Percentiles rank a stretch among this genome's conserved stretches.
These are phyloP conservation scores for Phalacrocorax pelagicus DNA, from an alignment of 2,113 vertebrate species.

Conservation along the genomic window DNA sequence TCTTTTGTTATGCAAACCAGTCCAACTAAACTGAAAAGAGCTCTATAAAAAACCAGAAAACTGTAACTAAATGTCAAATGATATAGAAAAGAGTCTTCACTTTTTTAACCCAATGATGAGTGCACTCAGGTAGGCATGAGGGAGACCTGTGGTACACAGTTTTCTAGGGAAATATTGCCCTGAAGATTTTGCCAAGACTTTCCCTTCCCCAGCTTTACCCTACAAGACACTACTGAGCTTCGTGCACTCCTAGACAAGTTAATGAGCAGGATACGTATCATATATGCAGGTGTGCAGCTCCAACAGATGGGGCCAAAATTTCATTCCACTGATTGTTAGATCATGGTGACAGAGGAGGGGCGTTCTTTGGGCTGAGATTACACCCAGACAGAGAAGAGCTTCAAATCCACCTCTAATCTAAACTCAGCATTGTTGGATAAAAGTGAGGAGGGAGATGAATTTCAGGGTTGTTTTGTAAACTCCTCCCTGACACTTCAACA, in stretches of 20 bases:
- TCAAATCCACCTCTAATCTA: background rate
- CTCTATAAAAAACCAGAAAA: background rate
- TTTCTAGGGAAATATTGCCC: background rate
- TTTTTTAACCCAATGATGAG: background rate
- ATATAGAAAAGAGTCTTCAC: background rate
- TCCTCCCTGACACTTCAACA: background rate
- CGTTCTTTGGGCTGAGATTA: background rate
- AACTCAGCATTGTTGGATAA: background rate
- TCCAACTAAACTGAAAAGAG: background rate
- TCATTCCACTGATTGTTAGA: background rate
- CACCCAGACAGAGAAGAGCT: rapidly evolving
- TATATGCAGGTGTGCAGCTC: background rate
- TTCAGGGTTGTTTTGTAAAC: background rate
- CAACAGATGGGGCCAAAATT: background rate
- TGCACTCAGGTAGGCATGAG: background rate
- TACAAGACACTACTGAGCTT: background rate
- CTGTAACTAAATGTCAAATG: background rate
- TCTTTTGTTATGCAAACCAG: background rate
- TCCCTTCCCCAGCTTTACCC: background rate
- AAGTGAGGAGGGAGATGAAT: background rate
- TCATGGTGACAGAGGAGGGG: background rate
- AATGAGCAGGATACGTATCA: background rate
- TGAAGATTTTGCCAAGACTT: background rate
- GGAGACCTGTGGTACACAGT: rapidly evolving
- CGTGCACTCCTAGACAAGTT: background rate